Conservation (phyloP, 2,113 vertebrate species). For the Microcebus jonahi region DNA sequence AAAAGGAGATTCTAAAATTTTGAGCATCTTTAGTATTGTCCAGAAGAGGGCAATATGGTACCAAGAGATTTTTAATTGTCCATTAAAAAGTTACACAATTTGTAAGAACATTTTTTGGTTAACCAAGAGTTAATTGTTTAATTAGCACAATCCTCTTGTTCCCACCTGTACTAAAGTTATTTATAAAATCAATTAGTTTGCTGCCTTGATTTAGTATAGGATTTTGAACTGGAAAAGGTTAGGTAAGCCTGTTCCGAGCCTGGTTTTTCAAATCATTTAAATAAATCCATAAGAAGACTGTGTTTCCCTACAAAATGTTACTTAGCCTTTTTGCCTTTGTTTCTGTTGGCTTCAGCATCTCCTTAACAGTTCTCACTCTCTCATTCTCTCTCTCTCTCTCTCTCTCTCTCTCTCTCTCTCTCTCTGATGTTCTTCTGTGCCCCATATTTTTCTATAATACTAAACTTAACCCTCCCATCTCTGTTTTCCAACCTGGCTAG, state of each 20-base stretch:
- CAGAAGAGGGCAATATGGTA: constrained; percentile 72
- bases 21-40: neutral
- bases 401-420: accelerated
- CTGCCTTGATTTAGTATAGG: neutral
- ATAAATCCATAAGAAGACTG: neutral
- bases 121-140: neutral
- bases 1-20: neutral
- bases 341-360: neutral
- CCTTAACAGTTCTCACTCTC: neutral
- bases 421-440: neutral
- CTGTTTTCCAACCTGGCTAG: neutral
- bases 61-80: neutral
- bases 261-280: neutral
- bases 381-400: too few species aligned
- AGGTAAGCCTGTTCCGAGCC: neutral
- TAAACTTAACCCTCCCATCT: neutral
- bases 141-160: neutral
- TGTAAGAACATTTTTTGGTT: neutral
- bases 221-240: neutral
- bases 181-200: neutral
- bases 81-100: neutral
- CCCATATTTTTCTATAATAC: neutral
- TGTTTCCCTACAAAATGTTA: neutral
- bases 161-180: neutral
- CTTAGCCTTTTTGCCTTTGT: neutral